These are phyloP conservation scores for Acrocephalus scirpaceus DNA, from an alignment of 2,797 vertebrate genomes.

Conservation along the genomic window DNA sequence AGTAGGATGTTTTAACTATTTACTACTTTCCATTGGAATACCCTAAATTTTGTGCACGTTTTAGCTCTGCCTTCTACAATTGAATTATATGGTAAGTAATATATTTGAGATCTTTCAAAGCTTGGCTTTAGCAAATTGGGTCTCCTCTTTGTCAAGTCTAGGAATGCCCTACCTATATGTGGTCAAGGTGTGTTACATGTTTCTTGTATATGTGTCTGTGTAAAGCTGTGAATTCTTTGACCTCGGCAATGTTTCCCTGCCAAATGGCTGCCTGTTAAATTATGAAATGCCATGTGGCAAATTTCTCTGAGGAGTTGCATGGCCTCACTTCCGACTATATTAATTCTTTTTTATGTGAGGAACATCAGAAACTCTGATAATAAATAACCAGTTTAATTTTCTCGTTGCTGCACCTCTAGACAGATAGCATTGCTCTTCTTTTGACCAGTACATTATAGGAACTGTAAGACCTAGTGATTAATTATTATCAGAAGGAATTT, in stretches of 20 bases:
- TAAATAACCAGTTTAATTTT: neutral
- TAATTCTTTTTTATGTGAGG: neutral
- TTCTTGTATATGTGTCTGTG: neutral
- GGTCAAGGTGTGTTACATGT: fast-evolving
- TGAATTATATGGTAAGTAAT: neutral
- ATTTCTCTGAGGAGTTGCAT: neutral
- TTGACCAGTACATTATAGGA: neutral
- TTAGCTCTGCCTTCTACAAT: neutral
- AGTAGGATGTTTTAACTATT: neutral
- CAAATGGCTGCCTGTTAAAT: neutral
- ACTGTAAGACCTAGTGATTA: neutral
- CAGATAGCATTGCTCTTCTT: neutral
- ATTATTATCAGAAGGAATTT: neutral
- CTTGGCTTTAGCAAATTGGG: neutral
- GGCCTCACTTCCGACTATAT: neutral
- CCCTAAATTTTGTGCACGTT: neutral
- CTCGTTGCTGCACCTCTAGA: neutral
- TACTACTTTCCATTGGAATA: neutral
- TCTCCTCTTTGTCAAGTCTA: neutral
- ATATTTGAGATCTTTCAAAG: neutral
- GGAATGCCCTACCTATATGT: neutral
- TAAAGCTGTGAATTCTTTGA: neutral
- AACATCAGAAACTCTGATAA: neutral
- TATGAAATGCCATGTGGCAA: neutral
- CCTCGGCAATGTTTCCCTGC: neutral